These are phyloP conservation scores for Lacerta agilis DNA, from an alignment of 2,797 vertebrate genomes.

Conservation along the genomic window DNA sequence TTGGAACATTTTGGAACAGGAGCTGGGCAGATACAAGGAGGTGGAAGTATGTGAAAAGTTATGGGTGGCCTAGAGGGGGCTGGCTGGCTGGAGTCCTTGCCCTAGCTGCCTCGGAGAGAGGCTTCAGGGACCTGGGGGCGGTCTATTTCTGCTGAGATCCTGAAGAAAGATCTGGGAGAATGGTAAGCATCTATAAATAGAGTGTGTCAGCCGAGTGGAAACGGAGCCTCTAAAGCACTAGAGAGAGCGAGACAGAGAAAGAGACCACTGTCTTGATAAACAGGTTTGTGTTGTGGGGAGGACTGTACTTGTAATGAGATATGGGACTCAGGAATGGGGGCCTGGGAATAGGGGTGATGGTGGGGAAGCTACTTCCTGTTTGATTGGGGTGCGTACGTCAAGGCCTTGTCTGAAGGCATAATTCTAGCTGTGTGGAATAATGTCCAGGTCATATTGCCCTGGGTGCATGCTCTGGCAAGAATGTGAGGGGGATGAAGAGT, in stretches of 20 bases:
- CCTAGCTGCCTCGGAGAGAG: constrained; percentile 66
- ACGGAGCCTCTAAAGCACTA: constrained; percentile 70
- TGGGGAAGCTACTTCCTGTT: background rate
- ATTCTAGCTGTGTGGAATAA: background rate
- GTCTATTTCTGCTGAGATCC: constrained; percentile 77
- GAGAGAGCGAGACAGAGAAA: constrained; percentile 4
- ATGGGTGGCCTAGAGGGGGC: constrained; percentile 41
- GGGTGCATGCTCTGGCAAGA: background rate
- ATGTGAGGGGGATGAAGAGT: background rate
- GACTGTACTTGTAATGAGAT: constrained; percentile 51
- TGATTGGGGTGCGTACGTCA: background rate
- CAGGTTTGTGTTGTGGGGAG: constrained; percentile 68
- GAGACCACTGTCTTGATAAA: constrained; percentile 71
- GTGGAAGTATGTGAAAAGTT: constrained; percentile 62
- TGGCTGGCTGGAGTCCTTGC: constrained; percentile 30
- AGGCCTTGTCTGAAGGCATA: background rate
- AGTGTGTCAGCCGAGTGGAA: constrained; percentile 75
- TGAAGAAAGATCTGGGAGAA: constrained; percentile 77
- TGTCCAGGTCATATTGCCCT: background rate
- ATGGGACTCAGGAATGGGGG: constrained; percentile 28
- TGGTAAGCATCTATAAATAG: constrained; percentile 77
- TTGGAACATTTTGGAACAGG: constrained; percentile 23
- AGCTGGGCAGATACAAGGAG: constrained; percentile 32
- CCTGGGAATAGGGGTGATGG: background rate
- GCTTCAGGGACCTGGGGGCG: constrained; percentile 65